Evolutionary conservation across 1,140 invertebrate species (phyloP), one percentile per base, ranked within the genome.

Genomic region (Drosophila oshimai): DNA sequence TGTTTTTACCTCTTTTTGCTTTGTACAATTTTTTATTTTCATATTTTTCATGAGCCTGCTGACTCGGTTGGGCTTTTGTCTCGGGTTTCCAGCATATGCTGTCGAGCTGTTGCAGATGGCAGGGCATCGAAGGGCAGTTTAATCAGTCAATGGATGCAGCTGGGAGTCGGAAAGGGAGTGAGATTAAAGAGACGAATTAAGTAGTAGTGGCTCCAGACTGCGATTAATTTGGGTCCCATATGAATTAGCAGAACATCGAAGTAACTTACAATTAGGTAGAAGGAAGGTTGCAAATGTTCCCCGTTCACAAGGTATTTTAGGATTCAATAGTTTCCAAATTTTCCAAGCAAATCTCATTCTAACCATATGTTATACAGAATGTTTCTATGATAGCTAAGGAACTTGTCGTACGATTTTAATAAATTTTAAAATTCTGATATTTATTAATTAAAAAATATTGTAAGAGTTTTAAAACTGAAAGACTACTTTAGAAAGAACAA

Each of bases 51-150:
- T 50, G 22, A 29, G 44, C 42, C 49, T 13, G 41, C 15, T 53
- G 58, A 67, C 39, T 29, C 7, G 37, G 33, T 62, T 50, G 46
- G 50, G 29, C 55, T 50, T 50, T 62, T 65, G 60, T 84, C 75
- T 84, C 80, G 57, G 50, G 55, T 84, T 86, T 86, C 68, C 65
- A 80, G 60, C 80, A 80, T 79, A 86, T 75, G 80, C 74, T 33
- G 61, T 39, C 18, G 29, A 45, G 42, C 24, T 47, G 54, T 18
- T 33, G 68, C 64, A 71, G 45, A 45, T 71, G 64, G 24, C 44
- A 18, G 24, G 26, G 58, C 29, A 20, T 29, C 26, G 22, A 41
- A 18, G 31, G 39, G 58, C 6, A 49, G 24, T 33, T 65, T 31
- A 65, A 65, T 65, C 61, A 50, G 33, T 64, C 42, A 65, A 15